phyloP scores from a whole-genome alignment of 2,113 vertebrate species.

The Toxotes jaculatrix region DNA sequence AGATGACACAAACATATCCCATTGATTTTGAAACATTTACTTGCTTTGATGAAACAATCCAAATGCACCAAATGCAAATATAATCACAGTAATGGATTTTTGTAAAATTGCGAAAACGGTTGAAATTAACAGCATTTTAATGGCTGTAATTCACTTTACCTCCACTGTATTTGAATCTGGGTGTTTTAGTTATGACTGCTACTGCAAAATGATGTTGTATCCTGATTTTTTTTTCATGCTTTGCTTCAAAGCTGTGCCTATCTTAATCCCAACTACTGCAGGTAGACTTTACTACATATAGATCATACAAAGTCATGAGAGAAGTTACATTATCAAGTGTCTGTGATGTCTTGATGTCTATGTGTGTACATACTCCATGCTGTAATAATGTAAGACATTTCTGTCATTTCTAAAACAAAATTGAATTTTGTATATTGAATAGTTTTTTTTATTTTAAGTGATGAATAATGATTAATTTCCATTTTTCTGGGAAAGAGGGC shows the following conservation, averaged over 20 bases:
- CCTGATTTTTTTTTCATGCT: background rate
- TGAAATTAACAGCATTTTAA: background rate
- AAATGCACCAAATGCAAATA: background rate
- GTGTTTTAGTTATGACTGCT: background rate
- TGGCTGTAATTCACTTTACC: background rate
- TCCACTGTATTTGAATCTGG: background rate
- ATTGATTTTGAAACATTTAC: background rate
- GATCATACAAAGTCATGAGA: background rate
- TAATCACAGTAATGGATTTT: background rate
- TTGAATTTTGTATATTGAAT: slow-evolving; percentile 24
- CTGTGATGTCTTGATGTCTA: background rate
- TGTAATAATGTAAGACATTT: background rate
- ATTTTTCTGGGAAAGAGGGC: background rate
- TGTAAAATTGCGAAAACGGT: slow-evolving; percentile 29
- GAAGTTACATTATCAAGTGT: slow-evolving; percentile 16
- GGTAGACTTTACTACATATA: background rate
- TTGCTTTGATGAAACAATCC: background rate
- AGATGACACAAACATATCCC: background rate
- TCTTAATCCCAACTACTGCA: background rate
- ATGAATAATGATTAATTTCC: slow-evolving; percentile 4
- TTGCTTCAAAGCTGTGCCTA: background rate
- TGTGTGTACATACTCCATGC: slow-evolving; percentile 6
- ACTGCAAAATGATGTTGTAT: background rate
- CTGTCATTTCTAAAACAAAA: background rate
- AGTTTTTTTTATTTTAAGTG: slow-evolving; percentile 10